Conservation (phyloP, 2,113 vertebrate species). For the Brachypteracias leptosomus region DNA sequence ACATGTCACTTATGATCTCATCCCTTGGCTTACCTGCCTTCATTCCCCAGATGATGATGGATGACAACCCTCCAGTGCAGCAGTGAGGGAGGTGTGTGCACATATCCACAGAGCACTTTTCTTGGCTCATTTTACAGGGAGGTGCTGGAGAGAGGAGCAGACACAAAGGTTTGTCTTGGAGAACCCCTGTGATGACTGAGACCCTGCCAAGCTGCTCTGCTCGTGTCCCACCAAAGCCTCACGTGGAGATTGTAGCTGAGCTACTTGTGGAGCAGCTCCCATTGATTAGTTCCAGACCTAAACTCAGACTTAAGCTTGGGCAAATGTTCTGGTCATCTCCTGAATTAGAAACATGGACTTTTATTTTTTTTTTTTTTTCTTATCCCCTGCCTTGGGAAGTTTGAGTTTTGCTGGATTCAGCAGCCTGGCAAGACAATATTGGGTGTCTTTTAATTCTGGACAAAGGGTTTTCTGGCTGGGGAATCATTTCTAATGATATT, state of each 20-base stretch:
- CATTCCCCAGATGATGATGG: not conserved
- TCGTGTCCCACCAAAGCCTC: not conserved
- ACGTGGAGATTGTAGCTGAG: rapidly evolving
- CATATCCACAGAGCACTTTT: not conserved
- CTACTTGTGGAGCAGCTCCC: not conserved
- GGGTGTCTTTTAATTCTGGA: not conserved
- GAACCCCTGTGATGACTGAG: not conserved
- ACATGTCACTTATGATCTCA: not conserved
- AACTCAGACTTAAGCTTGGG: not conserved
- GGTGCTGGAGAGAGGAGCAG: not conserved
- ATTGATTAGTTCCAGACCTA: not conserved
- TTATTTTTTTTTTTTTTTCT: not conserved
- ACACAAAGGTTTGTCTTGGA: not conserved
- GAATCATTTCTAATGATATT: not conserved
- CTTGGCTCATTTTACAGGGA: not conserved
- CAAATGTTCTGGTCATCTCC: not conserved
- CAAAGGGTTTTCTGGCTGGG: not conserved
- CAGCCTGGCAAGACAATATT: not conserved
- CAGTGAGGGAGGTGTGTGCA: rapidly evolving
- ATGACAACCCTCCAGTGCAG: no score
- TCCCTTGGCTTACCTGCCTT: not conserved
- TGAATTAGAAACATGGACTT: not conserved
- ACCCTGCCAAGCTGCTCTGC: not conserved
- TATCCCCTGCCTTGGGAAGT: not conserved
- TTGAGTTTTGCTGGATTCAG: not conserved